Percentiles rank a stretch among this genome's conserved stretches.
phyloP scores from a whole-genome alignment of 2,797 vertebrate species.

The Halcyon smyrnensis region DNA sequence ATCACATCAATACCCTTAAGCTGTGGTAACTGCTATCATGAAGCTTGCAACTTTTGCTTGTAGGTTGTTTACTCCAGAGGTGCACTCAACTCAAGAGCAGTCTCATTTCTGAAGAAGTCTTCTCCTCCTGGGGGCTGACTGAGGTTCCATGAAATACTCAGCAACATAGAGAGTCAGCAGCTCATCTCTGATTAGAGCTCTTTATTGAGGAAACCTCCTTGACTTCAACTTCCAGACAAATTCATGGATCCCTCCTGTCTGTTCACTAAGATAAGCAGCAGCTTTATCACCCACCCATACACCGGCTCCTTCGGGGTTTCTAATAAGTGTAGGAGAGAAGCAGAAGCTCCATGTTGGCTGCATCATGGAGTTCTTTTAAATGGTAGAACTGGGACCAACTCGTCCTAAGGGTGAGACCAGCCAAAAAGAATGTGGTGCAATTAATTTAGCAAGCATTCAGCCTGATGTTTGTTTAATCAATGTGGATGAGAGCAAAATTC shows the following conservation, averaged over 20 bases:
- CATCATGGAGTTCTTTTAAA: neutral
- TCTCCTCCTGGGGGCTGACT: neutral
- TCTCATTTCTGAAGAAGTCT: neutral
- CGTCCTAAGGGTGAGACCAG: neutral
- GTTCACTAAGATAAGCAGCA: neutral
- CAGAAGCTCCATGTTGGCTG: neutral
- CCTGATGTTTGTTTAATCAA: conserved; percentile 30
- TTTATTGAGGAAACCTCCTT: neutral
- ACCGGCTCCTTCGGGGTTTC: neutral
- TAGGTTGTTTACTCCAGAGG: neutral
- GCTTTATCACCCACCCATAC: neutral
- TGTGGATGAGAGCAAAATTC: conserved; percentile 10
- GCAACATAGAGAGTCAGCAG: neutral
- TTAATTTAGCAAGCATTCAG: conserved; percentile 30
- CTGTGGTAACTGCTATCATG: neutral
- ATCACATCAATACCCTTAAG: neutral
- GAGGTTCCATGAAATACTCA: neutral
- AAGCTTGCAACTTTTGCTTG: neutral
- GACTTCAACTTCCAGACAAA: neutral
- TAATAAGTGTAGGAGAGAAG: neutral
- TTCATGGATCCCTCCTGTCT: neutral
- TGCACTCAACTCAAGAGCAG: neutral
- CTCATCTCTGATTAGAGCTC: neutral
- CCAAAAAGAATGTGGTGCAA: neutral
- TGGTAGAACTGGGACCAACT: neutral